Percentiles rank a stretch among this genome's conserved stretches.
Evolutionary conservation across 2,797 vertebrate genomes (phyloP).

Genomic region (Poecilia wingei): DNA sequence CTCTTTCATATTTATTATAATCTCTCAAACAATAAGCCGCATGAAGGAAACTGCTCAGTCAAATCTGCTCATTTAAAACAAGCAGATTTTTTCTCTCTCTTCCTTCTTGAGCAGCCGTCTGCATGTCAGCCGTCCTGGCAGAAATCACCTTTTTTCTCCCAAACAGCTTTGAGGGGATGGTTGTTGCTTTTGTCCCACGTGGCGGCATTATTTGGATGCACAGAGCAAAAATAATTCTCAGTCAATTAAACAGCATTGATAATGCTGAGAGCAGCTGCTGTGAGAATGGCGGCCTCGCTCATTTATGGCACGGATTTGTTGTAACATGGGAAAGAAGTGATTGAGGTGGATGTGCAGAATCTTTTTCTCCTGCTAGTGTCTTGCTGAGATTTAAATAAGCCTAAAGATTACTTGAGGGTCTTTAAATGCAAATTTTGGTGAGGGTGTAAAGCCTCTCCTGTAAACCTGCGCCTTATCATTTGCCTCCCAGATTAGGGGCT

Average conservation of each 20-base stretch:
- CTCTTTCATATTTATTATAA: slow-evolving; percentile 56
- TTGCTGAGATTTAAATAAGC: slow-evolving; percentile 85
- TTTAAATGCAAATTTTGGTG: slow-evolving; percentile 83
- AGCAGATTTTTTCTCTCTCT: slow-evolving; percentile 2
- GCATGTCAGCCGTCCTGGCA: slow-evolving; percentile 42
- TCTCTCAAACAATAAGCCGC: slow-evolving; percentile 38
- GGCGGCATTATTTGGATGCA: slow-evolving; percentile 67
- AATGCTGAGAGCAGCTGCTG: slow-evolving; percentile 63
- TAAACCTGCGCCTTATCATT: slow-evolving; percentile 81
- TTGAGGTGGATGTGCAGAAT: slow-evolving; percentile 72
- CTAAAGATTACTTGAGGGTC: slow-evolving; percentile 82
- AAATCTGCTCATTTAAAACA: slow-evolving; percentile 56
- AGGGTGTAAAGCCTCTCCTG: slow-evolving; percentile 76
- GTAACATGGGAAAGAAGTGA: slow-evolving; percentile 72
- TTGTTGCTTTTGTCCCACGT: slow-evolving; percentile 57
- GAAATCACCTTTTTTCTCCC: slow-evolving; percentile 27
- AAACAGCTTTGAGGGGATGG: slow-evolving; percentile 50
- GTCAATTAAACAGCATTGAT: slow-evolving; percentile 79
- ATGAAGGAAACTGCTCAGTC: slow-evolving; percentile 35
- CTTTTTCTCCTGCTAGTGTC: slow-evolving; percentile 67
- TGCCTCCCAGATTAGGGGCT: slow-evolving; percentile 81
- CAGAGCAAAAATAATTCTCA: slow-evolving; percentile 59
- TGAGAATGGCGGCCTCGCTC: slow-evolving; percentile 57
- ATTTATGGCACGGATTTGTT: slow-evolving; percentile 75
- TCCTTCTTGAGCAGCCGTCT: slow-evolving; percentile 44